Percentiles rank a stretch among this genome's conserved stretches.
These are phyloP conservation scores for Prionace glauca DNA, from an alignment of 2,797 vertebrate species.

Conservation along the genomic window DNA sequence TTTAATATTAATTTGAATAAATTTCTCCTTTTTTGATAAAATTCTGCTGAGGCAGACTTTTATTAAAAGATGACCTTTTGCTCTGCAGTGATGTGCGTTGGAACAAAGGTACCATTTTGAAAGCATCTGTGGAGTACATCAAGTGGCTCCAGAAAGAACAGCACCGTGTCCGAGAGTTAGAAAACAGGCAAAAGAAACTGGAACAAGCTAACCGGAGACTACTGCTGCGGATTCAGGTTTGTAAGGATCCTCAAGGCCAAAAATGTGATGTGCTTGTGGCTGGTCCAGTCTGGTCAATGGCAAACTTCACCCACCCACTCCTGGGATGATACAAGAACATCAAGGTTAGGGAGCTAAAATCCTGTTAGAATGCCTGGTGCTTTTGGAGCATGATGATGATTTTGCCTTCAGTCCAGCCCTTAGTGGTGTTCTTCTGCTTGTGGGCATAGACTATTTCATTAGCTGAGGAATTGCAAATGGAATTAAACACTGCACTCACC, in stretches of 20 bases:
- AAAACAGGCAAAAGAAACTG: slow-evolving; percentile 92
- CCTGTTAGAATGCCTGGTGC: background rate
- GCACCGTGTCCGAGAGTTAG: slow-evolving; percentile 87
- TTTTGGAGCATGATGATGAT: background rate
- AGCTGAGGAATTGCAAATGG: background rate
- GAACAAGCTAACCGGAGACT: slow-evolving; percentile 87
- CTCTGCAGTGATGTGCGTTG: slow-evolving; percentile 92
- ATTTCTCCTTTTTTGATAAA: slow-evolving; percentile 34
- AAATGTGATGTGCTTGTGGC: background rate
- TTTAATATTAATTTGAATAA: slow-evolving; percentile 14
- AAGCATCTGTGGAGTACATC: slow-evolving; percentile 99
- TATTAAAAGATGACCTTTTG: slow-evolving; percentile 31
- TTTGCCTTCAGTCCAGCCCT: background rate
- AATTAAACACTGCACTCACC: background rate
- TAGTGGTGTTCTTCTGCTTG: background rate
- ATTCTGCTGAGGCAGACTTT: slow-evolving; percentile 33
- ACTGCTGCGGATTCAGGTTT: slow-evolving; percentile 92
- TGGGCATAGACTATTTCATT: background rate
- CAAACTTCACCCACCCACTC: no score
- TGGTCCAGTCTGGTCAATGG: background rate
- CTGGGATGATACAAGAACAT: background rate
- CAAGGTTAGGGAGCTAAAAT: background rate
- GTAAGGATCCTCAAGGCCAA: slow-evolving; percentile 38
- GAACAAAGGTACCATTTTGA: slow-evolving; percentile 99
- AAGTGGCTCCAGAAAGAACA: slow-evolving; percentile 99